A percentile compares a stretch with the other conserved stretches of the same genome.
Conservation (phyloP, 2,797 vertebrate genomes). For the Acanthis flammea region DNA sequence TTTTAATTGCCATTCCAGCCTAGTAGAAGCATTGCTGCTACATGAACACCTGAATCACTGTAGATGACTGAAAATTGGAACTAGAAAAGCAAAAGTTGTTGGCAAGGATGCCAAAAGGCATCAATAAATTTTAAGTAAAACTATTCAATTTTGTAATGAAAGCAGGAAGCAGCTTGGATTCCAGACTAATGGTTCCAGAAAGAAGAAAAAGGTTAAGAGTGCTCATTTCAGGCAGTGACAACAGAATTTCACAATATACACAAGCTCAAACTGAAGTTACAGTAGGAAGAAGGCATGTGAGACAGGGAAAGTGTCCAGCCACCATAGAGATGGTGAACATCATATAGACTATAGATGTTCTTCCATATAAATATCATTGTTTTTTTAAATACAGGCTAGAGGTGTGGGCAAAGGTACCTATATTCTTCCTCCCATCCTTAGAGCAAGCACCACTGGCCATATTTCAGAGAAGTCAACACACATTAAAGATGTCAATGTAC, state of each 20-base stretch:
- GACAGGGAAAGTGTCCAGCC: not conserved
- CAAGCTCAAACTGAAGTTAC: not conserved
- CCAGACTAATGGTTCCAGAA: not conserved
- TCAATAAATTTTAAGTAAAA: not conserved
- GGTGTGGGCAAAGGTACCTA: not conserved
- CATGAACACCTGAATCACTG: not conserved
- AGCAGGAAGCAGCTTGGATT: not conserved
- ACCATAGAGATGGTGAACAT: not conserved
- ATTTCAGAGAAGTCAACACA: conserved; percentile 20
- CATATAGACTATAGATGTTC: not conserved
- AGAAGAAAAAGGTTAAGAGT: not conserved
- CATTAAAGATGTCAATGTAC: not conserved
- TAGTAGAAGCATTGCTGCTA: not conserved
- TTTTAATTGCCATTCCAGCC: not conserved
- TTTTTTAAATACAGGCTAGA: not conserved
- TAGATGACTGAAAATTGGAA: not conserved
- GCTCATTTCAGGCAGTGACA: not conserved
- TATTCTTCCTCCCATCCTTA: conserved; percentile 21
- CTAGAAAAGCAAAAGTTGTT: not conserved
- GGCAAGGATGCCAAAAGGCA: not conserved
- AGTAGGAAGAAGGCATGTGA: not conserved
- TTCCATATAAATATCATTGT: not conserved
- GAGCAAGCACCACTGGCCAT: conserved; percentile 3
- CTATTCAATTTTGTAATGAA: not conserved
- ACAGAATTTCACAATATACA: not conserved